Percentiles rank a stretch among this genome's conserved stretches.
phyloP scores from a whole-genome alignment of 2,888 invertebrate genomes.

The Lumbricus terrestris region DNA sequence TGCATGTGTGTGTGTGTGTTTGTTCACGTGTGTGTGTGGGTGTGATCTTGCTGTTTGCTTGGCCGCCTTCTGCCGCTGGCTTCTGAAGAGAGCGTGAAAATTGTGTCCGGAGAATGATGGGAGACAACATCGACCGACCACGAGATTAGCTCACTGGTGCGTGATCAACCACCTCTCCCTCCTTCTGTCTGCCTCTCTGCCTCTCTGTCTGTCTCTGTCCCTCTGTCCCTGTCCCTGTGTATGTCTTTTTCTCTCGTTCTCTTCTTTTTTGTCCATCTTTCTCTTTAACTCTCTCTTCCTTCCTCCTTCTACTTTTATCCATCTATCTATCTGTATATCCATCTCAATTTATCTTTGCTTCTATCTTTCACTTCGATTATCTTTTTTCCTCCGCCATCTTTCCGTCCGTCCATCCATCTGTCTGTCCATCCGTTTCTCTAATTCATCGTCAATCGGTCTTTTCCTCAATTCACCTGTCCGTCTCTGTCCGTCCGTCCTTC shows the following conservation, averaged over 20 bases:
- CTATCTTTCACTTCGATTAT: background rate
- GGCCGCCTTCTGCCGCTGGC: background rate
- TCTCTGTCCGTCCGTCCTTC: background rate
- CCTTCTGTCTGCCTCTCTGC: background rate
- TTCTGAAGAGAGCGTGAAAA: background rate
- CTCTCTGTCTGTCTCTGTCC: background rate
- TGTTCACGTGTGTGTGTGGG: background rate
- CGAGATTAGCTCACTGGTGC: background rate
- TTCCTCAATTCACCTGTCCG: background rate
- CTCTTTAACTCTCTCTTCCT: background rate
- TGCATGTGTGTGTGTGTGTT: no score
- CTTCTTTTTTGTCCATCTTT: background rate
- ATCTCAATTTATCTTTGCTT: background rate
- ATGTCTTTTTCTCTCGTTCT: background rate
- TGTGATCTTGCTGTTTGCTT: background rate
- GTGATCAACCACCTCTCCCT: background rate
- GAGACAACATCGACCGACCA: background rate
- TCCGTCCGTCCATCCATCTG: background rate
- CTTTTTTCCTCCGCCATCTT: no score
- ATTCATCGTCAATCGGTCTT: background rate
- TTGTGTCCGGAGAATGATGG: constrained; percentile 3
- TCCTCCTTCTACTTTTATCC: background rate
- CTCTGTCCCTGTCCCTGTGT: background rate
- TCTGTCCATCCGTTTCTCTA: background rate
- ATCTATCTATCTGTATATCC: background rate